These are phyloP conservation scores for Triops longicaudatus DNA, from an alignment of 1,140 invertebrate genomes.

Conservation along the genomic window DNA sequence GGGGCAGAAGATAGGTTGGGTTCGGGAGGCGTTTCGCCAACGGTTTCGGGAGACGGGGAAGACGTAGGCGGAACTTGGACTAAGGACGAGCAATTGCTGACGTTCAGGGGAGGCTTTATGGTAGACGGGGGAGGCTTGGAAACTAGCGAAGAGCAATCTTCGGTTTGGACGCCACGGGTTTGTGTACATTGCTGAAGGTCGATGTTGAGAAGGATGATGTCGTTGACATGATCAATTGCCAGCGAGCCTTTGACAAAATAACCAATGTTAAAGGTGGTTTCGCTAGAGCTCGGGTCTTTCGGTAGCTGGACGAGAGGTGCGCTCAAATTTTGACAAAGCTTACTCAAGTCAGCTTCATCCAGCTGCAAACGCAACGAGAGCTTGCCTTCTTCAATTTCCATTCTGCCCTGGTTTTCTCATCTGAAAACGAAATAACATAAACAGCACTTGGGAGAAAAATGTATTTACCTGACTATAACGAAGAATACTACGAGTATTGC, in stretches of 20 bases:
- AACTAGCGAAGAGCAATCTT: neutral
- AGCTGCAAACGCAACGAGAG: neutral
- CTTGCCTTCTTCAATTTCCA: constrained; percentile 7
- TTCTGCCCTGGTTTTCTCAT: neutral
- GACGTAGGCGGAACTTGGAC: neutral
- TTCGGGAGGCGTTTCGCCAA: neutral
- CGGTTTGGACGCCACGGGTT: neutral
- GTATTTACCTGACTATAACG: too few species aligned
- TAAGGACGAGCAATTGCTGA: neutral
- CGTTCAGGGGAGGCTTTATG: neutral
- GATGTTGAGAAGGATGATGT: neutral
- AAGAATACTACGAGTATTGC: too few species aligned
- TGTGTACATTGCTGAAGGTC: neutral
- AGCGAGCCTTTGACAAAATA: neutral
- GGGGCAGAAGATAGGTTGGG: neutral
- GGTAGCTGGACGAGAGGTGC: neutral
- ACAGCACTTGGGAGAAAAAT: too few species aligned
- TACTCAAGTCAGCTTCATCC: neutral
- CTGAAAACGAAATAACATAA: neutral
- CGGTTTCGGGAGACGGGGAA: neutral
- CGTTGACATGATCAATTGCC: neutral
- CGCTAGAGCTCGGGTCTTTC: neutral
- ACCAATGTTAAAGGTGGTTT: neutral
- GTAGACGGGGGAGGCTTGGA: neutral
- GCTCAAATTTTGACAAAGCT: neutral